Percentiles rank a stretch among this genome's conserved stretches.
Conservation (phyloP, 2,113 vertebrate species). For the Mirounga angustirostris region DNA sequence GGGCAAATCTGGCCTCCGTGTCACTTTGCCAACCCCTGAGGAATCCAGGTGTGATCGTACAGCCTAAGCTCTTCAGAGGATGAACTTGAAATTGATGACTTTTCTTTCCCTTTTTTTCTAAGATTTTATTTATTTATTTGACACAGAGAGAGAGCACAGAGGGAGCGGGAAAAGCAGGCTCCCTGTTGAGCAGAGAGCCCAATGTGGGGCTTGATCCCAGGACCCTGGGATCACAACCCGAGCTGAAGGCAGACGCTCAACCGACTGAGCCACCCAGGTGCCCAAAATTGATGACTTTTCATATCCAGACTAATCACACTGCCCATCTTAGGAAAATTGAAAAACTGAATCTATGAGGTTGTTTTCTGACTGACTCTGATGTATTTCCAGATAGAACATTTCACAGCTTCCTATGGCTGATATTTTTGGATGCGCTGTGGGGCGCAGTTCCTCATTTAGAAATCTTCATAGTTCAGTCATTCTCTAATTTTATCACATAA, state of each 20-base stretch:
- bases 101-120: no score
- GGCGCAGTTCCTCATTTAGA: conserved; percentile 36
- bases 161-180: not conserved
- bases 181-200: not conserved
- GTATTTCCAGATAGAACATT: not conserved
- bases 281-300: not conserved
- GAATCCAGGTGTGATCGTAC: not conserved
- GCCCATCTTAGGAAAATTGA: not conserved
- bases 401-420: not conserved
- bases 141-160: not conserved
- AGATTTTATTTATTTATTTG: no score
- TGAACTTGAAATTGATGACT: not conserved
- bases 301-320: not conserved
- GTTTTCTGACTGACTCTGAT: not conserved
- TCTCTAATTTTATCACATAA: conserved; percentile 43
- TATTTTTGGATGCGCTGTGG: not conserved
- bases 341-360: not conserved
- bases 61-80: not conserved
- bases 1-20: not conserved
- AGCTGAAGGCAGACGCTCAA: not conserved
- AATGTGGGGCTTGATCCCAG: accelerated
- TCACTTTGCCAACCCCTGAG: not conserved
- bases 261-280: not conserved
- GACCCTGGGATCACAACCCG: not conserved
- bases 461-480: not conserved